phyloP scores from a whole-genome alignment of 2,113 vertebrate species.

The Saccopteryx leptura region DNA sequence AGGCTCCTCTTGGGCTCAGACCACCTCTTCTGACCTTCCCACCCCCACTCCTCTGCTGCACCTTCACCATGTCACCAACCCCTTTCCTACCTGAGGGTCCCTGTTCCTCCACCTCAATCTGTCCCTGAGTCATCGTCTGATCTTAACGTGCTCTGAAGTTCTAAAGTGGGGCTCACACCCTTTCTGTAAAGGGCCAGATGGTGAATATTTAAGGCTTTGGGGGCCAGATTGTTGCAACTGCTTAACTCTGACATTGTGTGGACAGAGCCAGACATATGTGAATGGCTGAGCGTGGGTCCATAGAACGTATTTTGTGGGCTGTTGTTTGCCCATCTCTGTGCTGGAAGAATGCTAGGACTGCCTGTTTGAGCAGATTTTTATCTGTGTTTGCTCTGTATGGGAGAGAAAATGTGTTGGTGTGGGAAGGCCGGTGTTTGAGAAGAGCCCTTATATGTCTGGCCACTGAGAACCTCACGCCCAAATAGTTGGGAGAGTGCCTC shows the following conservation, averaged over 20 bases:
- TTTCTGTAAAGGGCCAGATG: background rate
- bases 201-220: no score
- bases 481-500: background rate
- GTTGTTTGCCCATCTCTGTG: background rate
- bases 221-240: no score
- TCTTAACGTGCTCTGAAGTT: background rate
- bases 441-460: background rate
- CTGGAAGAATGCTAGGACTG: background rate
- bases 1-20: background rate
- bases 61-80: fast-evolving
- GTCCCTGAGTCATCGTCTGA: background rate
- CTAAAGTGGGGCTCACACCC: background rate
- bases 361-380: background rate
- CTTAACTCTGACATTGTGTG: fast-evolving
- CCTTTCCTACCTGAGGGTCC: background rate
- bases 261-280: background rate
- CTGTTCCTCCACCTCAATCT: background rate
- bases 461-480: background rate
- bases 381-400: background rate
- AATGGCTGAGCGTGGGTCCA: fast-evolving
- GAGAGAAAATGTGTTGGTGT: background rate
- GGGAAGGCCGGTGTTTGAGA: background rate
- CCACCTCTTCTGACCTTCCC: background rate
- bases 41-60: fast-evolving
- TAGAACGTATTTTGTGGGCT: no score